These are phyloP conservation scores for Neodiprion pinetum DNA, from an alignment of 1,140 invertebrate genomes.

Conservation along the genomic window DNA sequence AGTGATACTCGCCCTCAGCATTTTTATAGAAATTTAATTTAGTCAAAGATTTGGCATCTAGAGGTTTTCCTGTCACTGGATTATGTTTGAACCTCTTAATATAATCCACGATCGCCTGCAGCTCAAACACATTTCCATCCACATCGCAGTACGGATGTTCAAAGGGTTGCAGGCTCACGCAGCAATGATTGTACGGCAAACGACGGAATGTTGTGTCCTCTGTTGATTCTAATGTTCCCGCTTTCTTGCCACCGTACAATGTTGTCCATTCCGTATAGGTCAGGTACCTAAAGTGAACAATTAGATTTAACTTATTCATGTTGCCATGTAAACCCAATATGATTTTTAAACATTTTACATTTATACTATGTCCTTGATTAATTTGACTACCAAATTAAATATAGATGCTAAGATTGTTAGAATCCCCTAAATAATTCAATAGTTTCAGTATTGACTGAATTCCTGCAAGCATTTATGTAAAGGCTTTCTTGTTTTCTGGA, in stretches of 20 bases:
- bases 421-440: no score
- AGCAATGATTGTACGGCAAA: constrained; percentile 93
- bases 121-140: constrained; percentile 90
- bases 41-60: constrained; percentile 85
- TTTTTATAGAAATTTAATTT: constrained; percentile 93
- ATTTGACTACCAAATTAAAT: no score
- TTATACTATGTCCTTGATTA: no score
- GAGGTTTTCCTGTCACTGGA: constrained; percentile 90
- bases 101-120: constrained; percentile 88
- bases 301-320: constrained; percentile 20
- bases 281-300: constrained; percentile 76
- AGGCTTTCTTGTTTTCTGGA: no score
- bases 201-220: constrained; percentile 87
- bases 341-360: no score
- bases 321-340: no score
- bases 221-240: constrained; percentile 65
- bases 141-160: constrained; percentile 90
- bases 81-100: constrained; percentile 94
- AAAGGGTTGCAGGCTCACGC: constrained; percentile 90
- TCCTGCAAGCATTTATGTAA: no score
- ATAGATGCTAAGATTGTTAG: no score
- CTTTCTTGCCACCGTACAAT: constrained; percentile 92
- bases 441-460: no score
- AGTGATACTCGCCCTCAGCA: constrained; percentile 85
- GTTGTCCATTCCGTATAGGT: constrained; percentile 97